Percentiles rank a stretch among this genome's conserved stretches.
Conservation (phyloP, 2,113 vertebrate genomes). For the Muscicapa adusta region DNA sequence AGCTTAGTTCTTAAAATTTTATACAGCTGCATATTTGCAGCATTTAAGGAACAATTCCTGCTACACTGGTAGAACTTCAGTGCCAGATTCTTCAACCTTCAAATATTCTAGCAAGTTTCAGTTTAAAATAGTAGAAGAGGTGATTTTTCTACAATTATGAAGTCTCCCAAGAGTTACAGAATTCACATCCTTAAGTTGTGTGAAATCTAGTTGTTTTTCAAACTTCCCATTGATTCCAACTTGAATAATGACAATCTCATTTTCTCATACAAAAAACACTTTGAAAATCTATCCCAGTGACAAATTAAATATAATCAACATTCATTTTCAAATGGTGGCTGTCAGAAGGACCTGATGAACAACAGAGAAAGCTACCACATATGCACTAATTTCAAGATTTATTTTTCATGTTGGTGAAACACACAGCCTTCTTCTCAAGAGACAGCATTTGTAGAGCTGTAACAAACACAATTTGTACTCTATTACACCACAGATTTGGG, state of each 20-base stretch:
- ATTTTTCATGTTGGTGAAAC: slow-evolving; percentile 63
- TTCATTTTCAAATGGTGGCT: not conserved
- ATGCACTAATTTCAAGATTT: slow-evolving; percentile 45
- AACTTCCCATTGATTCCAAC: not conserved
- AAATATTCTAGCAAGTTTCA: not conserved
- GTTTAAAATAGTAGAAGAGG: not conserved
- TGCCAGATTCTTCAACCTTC: not conserved
- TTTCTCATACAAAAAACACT: not conserved
- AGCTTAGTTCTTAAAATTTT: not conserved
- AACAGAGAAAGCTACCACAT: not conserved
- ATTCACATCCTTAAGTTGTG: not conserved
- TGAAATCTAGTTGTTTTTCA: not conserved
- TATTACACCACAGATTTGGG: slow-evolving; percentile 47
- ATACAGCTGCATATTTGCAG: not conserved
- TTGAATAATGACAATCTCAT: not conserved
- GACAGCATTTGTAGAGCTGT: slow-evolving; percentile 42
- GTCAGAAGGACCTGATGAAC: not conserved
- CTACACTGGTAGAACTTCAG: not conserved
- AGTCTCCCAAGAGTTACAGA: not conserved
- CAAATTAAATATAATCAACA: not conserved
- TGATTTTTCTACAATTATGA: not conserved
- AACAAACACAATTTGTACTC: slow-evolving; percentile 51
- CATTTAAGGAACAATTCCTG: not conserved
- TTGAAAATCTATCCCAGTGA: not conserved
- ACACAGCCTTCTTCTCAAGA: slow-evolving; percentile 33